Evolutionary conservation across 2,797 vertebrate genomes (phyloP), one percentile per base, ranked within the genome.

Genomic region (Dermochelys coriacea): DNA sequence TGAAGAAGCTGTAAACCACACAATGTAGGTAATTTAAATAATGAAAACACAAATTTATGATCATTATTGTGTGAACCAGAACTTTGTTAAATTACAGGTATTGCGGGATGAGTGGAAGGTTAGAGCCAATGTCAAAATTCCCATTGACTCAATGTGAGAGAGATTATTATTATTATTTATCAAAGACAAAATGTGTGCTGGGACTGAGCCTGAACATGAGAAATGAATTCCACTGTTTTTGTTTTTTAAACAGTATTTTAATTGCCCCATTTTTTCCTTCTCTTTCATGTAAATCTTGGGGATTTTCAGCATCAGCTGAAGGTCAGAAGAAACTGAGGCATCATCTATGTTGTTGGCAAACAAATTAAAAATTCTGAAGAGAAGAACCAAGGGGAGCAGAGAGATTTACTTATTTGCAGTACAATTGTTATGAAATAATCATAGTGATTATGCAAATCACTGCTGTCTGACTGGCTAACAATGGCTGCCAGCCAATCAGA

Each of bases 1-100:
- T 88, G 87, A 95, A 95, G 93, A 96, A 6, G 3, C 59, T 59
- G 12, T 59, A 59, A 59, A 57, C 78, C 81, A 90, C 91, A 95
- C 89, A 75, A 90, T 86, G 51, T 23, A 87, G 37, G 85, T 50
- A 97, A 94, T 95, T 93, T 80, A 90, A 91, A 57, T 94, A 95
- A 94, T 0, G 55, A 85, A 85, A 91, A 89, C 1, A 3, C 57
- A 88, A 64, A 87, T 92, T 61, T 92, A 51, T 86, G 93, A 50
- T 87, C 1, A 7, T 27, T 55, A 31, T 41, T 12, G 52, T 75
- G 86, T 31, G 49, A 82, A 51, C 79, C 81, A 90, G 14, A 86
- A 81, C 51, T 80, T 34, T 34, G 45, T n/a, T 50, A 54, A 80
- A 29, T 91, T 91, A 86, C 77, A 90, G 77, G 57, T 68, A 84